Conservation (phyloP, 2,888 invertebrate genomes). For the Synergus itoensis region DNA sequence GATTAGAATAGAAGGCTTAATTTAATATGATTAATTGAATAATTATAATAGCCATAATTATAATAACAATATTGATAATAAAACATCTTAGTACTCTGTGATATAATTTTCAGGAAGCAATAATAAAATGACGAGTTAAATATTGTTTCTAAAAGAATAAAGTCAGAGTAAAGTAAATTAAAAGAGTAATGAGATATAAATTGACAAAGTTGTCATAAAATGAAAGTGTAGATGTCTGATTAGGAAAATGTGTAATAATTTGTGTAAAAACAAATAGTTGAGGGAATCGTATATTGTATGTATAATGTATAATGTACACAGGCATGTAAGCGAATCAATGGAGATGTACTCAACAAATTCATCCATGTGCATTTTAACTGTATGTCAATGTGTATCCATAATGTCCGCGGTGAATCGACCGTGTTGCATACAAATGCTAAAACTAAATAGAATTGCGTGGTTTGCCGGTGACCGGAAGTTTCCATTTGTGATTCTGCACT, state of each 20-base stretch:
- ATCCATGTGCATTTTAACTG: neutral
- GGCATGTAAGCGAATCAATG: neutral
- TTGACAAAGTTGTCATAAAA: neutral
- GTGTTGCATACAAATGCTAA: constrained; percentile 16
- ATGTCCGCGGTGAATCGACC: neutral
- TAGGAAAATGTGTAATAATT: neutral
- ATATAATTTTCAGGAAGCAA: too few species aligned
- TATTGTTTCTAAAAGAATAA: too few species aligned
- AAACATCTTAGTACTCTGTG: too few species aligned
- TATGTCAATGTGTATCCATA: neutral
- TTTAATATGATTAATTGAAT: too few species aligned
- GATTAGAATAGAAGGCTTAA: too few species aligned
- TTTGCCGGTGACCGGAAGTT: constrained; percentile 8
- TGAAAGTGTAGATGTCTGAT: neutral
- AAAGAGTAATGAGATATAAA: too few species aligned
- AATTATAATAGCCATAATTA: too few species aligned
- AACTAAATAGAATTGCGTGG: constrained; percentile 16
- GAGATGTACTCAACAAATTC: neutral
- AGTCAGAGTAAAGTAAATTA: too few species aligned
- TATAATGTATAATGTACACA: too few species aligned
- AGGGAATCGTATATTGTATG: neutral
- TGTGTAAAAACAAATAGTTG: neutral
- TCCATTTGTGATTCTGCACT: neutral
- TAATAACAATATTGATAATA: too few species aligned
- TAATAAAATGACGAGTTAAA: too few species aligned